Base-by-base conservation (phyloP, 2,888 invertebrate species). In the Eupithecia pulchellata region DNA sequence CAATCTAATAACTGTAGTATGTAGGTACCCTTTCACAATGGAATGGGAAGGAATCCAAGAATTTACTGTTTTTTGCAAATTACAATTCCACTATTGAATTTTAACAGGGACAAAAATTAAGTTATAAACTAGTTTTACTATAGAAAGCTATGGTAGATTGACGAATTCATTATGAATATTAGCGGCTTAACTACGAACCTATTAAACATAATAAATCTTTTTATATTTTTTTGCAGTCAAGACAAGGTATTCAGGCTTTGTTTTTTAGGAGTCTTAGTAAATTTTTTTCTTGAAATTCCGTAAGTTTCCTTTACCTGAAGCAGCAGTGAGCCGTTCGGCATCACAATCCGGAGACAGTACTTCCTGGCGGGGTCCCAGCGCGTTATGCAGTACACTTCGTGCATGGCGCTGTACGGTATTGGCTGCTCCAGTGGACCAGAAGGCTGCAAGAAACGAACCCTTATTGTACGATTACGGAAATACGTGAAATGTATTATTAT, bases 351-450 rank as follows among this genome's bases (percentile, higher is more conserved):
- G 73, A 97, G 95, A 87, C 97, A 97, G 89, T 96, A 97, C 85
- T 97, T 97, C 80, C 97, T 96, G n/a, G 96, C 96, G 1, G 96
- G 95, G 81, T 97, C 97, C 97, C 97, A 97, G 66, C 97, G 94
- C 0, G 96, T 95, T 64, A 97, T 96, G 77, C 96, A 95, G 85
- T 97, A 97, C 3, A 97, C 96, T 82, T 97, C 97, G 80, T 97
- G 96, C 94, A 97, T 97, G 80, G 95, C 95, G 81, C 96, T 96
- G 87, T 97, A 97, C 5, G 96, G 95, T 67, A 97, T 92, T 1
- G 96, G 95, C 14, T 94, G 91, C 83, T 97, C 97, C 88, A 97
- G 92, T 72, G 96, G 93, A 65, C 96, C 96, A 34, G 95, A 94
- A 14, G 96, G 95, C 96, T 96, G 92, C 34, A 75, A 95, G 95